These are phyloP conservation scores for Scaptomyza tumidula DNA, from an alignment of 2,888 invertebrate species.

Conservation along the genomic window DNA sequence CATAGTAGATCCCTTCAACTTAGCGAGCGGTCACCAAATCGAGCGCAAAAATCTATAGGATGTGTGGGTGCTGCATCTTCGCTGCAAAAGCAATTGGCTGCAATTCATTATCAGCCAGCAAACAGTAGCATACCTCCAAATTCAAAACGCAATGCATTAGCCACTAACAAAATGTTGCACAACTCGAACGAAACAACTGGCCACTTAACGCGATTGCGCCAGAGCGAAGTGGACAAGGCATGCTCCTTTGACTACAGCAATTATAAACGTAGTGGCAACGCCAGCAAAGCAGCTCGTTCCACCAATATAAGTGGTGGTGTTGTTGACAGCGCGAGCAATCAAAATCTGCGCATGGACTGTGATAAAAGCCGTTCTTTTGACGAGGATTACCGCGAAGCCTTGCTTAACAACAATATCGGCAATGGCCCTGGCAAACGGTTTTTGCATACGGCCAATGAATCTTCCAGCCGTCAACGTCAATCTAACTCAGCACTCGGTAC, in stretches of 20 bases:
- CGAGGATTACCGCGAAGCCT: slow-evolving; percentile 82
- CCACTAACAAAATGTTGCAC: slow-evolving; percentile 57
- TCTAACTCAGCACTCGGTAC: slow-evolving; percentile 73
- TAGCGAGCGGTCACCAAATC: slow-evolving; percentile 86
- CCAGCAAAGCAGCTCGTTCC: slow-evolving; percentile 18
- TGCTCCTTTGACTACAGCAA: slow-evolving; percentile 84
- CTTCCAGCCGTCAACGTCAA: slow-evolving; percentile 66
- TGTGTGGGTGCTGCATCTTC: slow-evolving; percentile 68
- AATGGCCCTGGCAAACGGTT: slow-evolving; percentile 62
- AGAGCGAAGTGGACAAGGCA: slow-evolving; percentile 82
- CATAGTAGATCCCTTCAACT: slow-evolving; percentile 87
- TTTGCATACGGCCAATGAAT: slow-evolving; percentile 61
- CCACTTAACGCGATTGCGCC: slow-evolving; percentile 53
- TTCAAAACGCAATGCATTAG: slow-evolving; percentile 70
- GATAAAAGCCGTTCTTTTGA: slow-evolving; percentile 84
- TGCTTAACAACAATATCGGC: slow-evolving; percentile 70
- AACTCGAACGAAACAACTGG: slow-evolving; percentile 41
- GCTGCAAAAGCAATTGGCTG: slow-evolving; percentile 28
- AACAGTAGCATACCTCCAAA: slow-evolving; percentile 77
- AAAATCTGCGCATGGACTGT: slow-evolving; percentile 81
- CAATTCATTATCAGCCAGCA: slow-evolving; percentile 48
- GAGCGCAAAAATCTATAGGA: slow-evolving; percentile 82
- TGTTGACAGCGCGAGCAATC: slow-evolving; percentile 72
- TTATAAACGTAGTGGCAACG: slow-evolving; percentile 58
- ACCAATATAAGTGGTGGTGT: slow-evolving; percentile 47